phyloP scores from a whole-genome alignment of 2,113 vertebrate species.

The Ceuthmochares aereus region DNA sequence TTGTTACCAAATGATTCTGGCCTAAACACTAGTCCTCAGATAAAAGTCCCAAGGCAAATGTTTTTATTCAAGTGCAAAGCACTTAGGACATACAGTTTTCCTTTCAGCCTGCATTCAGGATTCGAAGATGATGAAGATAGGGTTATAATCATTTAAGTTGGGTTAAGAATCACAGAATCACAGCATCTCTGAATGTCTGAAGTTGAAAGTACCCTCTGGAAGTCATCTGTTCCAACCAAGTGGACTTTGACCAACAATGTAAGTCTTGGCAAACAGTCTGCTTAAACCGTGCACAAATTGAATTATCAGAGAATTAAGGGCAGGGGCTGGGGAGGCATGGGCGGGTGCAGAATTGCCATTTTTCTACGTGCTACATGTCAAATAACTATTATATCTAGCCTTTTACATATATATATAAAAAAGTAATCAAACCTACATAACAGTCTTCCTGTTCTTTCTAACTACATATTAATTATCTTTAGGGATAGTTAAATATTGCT shows the following conservation, averaged over 20 bases:
- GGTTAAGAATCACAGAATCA: background rate
- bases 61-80: background rate
- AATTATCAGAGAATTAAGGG: background rate
- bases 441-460: background rate
- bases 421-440: background rate
- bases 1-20: background rate
- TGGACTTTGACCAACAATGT: background rate
- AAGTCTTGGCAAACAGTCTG: background rate
- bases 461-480: background rate
- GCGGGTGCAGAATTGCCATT: too few species aligned
- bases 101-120: background rate
- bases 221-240: background rate
- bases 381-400: background rate
- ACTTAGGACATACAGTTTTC: background rate
- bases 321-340: too few species aligned
- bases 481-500: background rate
- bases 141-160: background rate
- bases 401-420: background rate
- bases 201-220: background rate
- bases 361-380: background rate
- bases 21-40: background rate
- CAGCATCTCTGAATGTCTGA: background rate
- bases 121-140: background rate
- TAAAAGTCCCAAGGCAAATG: background rate
- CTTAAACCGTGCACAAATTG: background rate